Base-by-base conservation (phyloP, 2,113 vertebrate species). In the Sprattus sprattus region DNA sequence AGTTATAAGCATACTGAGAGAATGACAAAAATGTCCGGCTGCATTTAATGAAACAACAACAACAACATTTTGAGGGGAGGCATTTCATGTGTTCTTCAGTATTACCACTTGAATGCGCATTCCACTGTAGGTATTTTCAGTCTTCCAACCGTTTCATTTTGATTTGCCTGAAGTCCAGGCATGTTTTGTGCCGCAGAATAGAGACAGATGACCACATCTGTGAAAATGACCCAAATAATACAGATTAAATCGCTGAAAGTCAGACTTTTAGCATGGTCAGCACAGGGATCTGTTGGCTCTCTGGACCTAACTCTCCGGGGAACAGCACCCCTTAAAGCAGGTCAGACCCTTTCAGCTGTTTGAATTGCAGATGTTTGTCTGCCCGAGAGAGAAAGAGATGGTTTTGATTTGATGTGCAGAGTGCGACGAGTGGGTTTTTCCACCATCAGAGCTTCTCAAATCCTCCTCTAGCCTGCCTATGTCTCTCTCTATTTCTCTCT, bases 391-490 rank as follows among this genome's bases (percentile, higher is more conserved):
- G n/a, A 28, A 25, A 67, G 64, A 67, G 64, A 67, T 67, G 64
- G 64, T 67, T 67, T 60, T 67, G 64, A 67, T 67, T 28, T 67
- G 64, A 67, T 67, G 64, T 67, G 64, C 64, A 67, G 64, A 67
- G 64, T 25, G 22, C 11, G 6, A 7, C 3, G 57, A 64, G 57
- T n/a, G 1, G 20, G 7, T 67, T 67, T 67, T 67, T 67, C 60
- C 60, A 67, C n/a, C 60, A 1, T 28, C 6, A 64, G 22, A 67
- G 64, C n/a, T 25, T 64, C 52, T 67, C 64, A 67, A 25, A 67
- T 67, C 2, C 22, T 67, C 64, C 64, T 28, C 25, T 11, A 67
- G n/a, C 64, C 64, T 67, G 10, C 64, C n/a, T 22, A n/a, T 64
- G 4, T 64, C 57, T n/a, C 57, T 64, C 57, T 64, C 20, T 67